Conservation (phyloP, 2,113 vertebrate species). For the Leucopsar rothschildi region DNA sequence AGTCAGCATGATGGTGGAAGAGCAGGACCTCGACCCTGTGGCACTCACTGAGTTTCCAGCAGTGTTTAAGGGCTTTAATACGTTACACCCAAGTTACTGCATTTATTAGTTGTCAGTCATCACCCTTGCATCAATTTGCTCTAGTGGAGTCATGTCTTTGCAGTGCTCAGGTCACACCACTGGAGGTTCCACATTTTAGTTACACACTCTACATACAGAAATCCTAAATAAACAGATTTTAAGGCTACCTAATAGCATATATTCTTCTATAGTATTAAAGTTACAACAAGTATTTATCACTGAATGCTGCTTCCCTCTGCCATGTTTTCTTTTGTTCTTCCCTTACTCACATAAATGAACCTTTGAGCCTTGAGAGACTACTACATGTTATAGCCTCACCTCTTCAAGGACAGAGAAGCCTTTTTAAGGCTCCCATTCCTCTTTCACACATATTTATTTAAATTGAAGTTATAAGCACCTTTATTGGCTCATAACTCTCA, state of each 20-base stretch:
- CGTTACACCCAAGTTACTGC: fast-evolving
- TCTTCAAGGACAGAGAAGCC: neutral
- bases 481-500: fast-evolving
- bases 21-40: neutral
- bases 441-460: neutral
- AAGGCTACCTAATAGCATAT: neutral
- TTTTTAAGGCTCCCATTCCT: neutral
- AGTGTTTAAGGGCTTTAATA: neutral
- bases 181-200: neutral
- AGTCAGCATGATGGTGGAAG: neutral
- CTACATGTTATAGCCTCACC: fast-evolving
- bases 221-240: neutral
- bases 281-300: neutral
- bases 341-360: neutral
- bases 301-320: neutral
- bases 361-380: neutral
- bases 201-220: neutral
- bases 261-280: neutral
- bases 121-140: neutral
- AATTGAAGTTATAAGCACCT: fast-evolving
- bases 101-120: neutral
- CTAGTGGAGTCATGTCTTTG: neutral
- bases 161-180: neutral
- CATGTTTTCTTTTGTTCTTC: neutral
- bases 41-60: neutral